A percentile compares a stretch with the other conserved stretches of the same genome.
Evolutionary conservation across 2,113 vertebrate species (phyloP).

Genomic region (Casuarius casuarius): DNA sequence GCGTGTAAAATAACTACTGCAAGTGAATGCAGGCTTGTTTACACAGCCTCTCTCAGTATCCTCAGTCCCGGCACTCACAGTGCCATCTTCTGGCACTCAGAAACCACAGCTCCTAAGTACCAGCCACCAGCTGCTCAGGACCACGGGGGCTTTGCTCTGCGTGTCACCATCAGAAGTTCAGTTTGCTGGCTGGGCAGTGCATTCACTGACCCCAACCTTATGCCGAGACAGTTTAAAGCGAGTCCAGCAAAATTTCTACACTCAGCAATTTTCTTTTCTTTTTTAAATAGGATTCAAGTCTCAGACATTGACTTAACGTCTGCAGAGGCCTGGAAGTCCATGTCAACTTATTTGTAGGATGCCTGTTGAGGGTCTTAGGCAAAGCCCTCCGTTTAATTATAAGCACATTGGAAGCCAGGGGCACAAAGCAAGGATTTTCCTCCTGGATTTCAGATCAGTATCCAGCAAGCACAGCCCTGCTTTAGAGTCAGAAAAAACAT

Average conservation of each 20-base stretch:
- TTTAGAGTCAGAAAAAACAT: background rate
- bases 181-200: background rate
- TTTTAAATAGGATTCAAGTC: background rate
- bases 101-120: background rate
- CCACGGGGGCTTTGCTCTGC: background rate
- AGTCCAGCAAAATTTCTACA: background rate
- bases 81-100: constrained; percentile 44
- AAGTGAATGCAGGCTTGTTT: background rate
- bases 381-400: background rate
- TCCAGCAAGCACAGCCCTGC: background rate
- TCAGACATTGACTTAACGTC: background rate
- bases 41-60: background rate
- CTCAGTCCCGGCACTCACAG: background rate
- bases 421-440: background rate
- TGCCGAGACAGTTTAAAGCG: background rate
- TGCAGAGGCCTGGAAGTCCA: background rate
- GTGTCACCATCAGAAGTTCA: background rate
- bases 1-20: background rate
- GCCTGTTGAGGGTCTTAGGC: background rate
- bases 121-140: background rate
- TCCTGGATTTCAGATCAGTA: background rate
- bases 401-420: background rate
- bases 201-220: background rate
- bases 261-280: background rate
- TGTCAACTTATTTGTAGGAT: background rate